A percentile compares a stretch with the other conserved stretches of the same genome.
Conservation (phyloP, 2,113 vertebrate genomes). For the Dipodomys ordii region DNA sequence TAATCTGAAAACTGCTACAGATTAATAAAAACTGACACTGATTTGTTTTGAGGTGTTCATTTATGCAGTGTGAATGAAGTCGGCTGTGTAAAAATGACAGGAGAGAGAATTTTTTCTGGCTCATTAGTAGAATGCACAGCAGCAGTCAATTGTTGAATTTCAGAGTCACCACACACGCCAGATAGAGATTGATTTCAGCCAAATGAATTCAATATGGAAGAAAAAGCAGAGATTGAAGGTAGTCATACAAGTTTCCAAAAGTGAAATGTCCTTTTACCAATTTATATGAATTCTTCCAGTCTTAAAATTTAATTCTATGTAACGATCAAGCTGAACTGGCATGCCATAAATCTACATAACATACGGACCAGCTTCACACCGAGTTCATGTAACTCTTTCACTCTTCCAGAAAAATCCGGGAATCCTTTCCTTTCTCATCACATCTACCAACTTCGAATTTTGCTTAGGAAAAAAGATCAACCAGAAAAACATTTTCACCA, state of each 20-base stretch:
- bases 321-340: too few species aligned
- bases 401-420: background rate
- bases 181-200: conserved; percentile 54
- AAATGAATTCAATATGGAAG: conserved; percentile 30
- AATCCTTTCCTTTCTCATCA: background rate
- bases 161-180: conserved; percentile 47
- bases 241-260: background rate
- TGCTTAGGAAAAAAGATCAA: background rate
- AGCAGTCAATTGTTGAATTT: conserved; percentile 62
- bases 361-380: too few species aligned
- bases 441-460: background rate
- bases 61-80: conserved; percentile 72
- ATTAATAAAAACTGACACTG: conserved; percentile 77
- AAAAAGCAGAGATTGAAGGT: background rate
- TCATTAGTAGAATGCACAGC: conserved; percentile 71
- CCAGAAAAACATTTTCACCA: background rate
- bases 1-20: conserved; percentile 65
- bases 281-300: background rate
- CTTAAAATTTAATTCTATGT: background rate
- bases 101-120: conserved; percentile 62
- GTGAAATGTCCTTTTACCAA: background rate
- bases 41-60: conserved; percentile 68
- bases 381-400: too few species aligned
- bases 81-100: conserved; percentile 63
- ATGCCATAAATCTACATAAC: too few species aligned